Evolutionary conservation across 2,797 vertebrate genomes (phyloP).

Genomic region (Selene dorsalis): DNA sequence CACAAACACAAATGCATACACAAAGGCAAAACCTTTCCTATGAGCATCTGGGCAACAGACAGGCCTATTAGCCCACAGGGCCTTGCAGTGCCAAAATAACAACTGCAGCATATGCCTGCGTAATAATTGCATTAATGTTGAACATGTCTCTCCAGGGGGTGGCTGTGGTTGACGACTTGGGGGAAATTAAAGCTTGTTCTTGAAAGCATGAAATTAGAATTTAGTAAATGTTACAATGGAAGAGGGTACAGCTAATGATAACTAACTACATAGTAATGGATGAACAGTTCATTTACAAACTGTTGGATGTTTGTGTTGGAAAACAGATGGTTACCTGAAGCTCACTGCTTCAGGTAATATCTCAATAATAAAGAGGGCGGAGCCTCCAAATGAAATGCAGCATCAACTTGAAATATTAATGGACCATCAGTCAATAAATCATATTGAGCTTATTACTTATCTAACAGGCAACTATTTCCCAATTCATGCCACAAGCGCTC

Average conservation of each 20-base stretch:
- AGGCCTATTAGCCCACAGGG: slow-evolving; percentile 82
- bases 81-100: slow-evolving; percentile 81
- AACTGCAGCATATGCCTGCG: slow-evolving; percentile 83
- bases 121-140: slow-evolving; percentile 87
- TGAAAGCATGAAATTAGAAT: slow-evolving; percentile 77
- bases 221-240: slow-evolving; percentile 68
- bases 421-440: neutral
- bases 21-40: slow-evolving; percentile 62
- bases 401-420: neutral
- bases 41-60: slow-evolving; percentile 84
- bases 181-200: slow-evolving; percentile 77
- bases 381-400: neutral
- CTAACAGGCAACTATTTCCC: slow-evolving; percentile 2
- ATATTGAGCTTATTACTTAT: neutral
- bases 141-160: slow-evolving; percentile 80
- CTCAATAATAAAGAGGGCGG: neutral
- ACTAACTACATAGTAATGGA: slow-evolving; percentile 70
- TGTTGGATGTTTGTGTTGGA: slow-evolving; percentile 31
- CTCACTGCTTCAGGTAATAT: slow-evolving; percentile 18
- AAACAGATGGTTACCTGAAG: slow-evolving; percentile 59
- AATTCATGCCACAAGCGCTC: slow-evolving; percentile 7
- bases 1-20: slow-evolving; percentile 20
- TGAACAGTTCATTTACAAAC: slow-evolving; percentile 53
- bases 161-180: slow-evolving; percentile 67
- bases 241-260: slow-evolving; percentile 72